These are phyloP conservation scores for Leptinotarsa defecta DNA, from an alignment of 1,140 invertebrate genomes.

Conservation along the genomic window DNA sequence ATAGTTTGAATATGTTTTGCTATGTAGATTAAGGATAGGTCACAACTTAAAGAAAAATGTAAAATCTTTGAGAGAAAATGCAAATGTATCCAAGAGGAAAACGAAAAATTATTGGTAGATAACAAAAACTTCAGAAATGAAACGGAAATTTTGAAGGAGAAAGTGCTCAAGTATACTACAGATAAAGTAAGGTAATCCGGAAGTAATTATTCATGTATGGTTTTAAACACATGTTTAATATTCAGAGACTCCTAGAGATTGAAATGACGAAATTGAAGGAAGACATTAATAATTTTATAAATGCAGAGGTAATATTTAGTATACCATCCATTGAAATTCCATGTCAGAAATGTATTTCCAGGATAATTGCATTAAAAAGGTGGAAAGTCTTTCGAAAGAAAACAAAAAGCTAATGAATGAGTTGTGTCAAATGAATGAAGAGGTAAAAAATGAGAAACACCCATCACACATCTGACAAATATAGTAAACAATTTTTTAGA, in stretches of 20 bases:
- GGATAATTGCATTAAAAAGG: constrained; percentile 23
- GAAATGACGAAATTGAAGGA: constrained; percentile 3
- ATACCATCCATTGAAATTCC: too few relatives aligned
- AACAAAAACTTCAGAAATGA: constrained; percentile 29
- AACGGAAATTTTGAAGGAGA: constrained; percentile 27
- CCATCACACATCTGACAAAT: too few relatives aligned
- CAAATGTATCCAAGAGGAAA: constrained; percentile 33
- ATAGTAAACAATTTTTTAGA: constrained; percentile 23
- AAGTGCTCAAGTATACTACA: constrained; percentile 24
- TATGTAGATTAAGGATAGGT: constrained; percentile 32
- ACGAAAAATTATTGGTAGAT: constrained; percentile 22
- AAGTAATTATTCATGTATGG: background rate
- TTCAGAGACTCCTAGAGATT: constrained; percentile 13
- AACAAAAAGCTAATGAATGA: constrained; percentile 33
- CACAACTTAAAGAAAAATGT: constrained; percentile 30
- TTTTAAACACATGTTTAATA: background rate
- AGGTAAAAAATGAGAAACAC: constrained; percentile 25
- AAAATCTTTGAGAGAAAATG: constrained; percentile 26
- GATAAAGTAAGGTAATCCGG: constrained; percentile 25
- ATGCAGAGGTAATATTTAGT: background rate
- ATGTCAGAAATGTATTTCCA: constrained; percentile 11
- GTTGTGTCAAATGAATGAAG: constrained; percentile 31
- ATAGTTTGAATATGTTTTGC: constrained; percentile 24
- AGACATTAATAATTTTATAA: constrained; percentile 7
- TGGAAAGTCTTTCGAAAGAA: constrained; percentile 24